phyloP scores from a whole-genome alignment of 2,113 vertebrate genomes.

The Glaucidium brasilianum region DNA sequence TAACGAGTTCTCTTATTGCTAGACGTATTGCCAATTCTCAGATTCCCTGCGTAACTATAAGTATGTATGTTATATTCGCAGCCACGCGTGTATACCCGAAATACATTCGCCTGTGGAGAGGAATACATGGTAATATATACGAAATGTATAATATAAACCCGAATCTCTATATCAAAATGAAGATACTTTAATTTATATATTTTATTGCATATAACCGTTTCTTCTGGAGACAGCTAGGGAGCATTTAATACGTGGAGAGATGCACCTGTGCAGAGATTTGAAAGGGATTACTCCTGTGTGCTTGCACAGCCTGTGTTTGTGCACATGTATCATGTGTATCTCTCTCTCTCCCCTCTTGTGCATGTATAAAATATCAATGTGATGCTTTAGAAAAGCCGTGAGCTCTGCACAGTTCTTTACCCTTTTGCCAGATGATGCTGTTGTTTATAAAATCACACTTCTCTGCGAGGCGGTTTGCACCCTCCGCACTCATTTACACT shows the following conservation, averaged over 20 bases:
- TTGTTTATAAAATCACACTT: background rate
- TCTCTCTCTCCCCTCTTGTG: background rate
- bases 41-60: conserved; percentile 3
- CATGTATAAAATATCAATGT: background rate
- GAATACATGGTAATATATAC: background rate
- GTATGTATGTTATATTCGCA: background rate
- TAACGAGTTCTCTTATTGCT: background rate
- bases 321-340: background rate
- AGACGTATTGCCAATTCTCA: background rate
- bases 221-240: background rate
- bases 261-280: background rate
- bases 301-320: background rate
- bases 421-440: conserved; percentile 21
- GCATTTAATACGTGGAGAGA: background rate
- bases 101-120: background rate
- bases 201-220: background rate
- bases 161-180: background rate
- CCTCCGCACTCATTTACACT: background rate
- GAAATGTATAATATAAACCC: background rate
- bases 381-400: background rate
- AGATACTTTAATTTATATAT: background rate
- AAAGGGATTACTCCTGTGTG: background rate
- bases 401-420: background rate
- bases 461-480: background rate
- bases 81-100: background rate